These are phyloP conservation scores for Melanophora roralis DNA, from an alignment of 2,888 invertebrate genomes.

Conservation along the genomic window DNA sequence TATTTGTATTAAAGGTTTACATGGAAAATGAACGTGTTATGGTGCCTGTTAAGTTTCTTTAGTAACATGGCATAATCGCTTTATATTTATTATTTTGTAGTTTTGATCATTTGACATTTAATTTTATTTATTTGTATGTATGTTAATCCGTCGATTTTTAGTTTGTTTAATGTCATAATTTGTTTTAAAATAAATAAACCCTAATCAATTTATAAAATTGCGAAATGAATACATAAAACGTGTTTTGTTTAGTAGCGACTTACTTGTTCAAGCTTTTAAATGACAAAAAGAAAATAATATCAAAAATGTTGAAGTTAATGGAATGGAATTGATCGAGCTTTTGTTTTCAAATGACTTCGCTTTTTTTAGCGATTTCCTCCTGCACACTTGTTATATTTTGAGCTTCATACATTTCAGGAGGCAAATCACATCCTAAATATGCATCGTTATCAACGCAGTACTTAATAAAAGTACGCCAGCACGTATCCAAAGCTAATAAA, in stretches of 20 bases:
- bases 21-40: conserved; percentile 74
- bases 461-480: conserved; percentile 83
- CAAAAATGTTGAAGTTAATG: too few relatives aligned
- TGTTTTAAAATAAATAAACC: conserved; percentile 28
- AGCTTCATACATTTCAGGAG: conserved; percentile 66
- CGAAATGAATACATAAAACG: too few relatives aligned
- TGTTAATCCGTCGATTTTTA: conserved; percentile 13
- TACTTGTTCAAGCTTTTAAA: too few relatives aligned
- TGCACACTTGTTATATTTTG: background rate
- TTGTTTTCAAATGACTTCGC: background rate
- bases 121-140: conserved; percentile 16
- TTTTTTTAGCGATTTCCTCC: background rate
- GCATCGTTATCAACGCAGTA: conserved; percentile 82
- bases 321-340: too few relatives aligned
- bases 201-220: background rate
- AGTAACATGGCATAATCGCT: conserved; percentile 10
- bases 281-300: background rate
- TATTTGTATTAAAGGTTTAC: conserved; percentile 65
- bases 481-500: conserved; percentile 81
- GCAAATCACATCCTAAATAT: conserved; percentile 85
- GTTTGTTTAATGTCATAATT: conserved; percentile 25
- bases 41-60: conserved; percentile 69
- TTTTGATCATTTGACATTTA: conserved; percentile 12
- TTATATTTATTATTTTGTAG: background rate
- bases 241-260: background rate